Evolutionary conservation across 2,888 invertebrate genomes (phyloP), one percentile per base, ranked within the genome.

Genomic region (Thereva unica): DNA sequence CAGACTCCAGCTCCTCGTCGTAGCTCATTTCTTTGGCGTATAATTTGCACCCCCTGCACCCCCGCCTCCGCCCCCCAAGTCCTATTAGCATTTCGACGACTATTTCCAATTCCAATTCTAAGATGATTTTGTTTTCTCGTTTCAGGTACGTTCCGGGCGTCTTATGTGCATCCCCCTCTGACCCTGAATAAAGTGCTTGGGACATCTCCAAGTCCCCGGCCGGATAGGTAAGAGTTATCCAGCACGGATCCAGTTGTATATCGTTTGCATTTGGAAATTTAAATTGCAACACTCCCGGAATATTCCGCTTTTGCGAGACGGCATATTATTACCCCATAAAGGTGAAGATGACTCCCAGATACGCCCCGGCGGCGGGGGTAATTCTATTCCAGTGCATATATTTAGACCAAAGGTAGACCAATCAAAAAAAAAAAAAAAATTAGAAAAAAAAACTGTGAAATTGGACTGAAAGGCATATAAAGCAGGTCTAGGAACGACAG

Each of bases 101-200:
- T 38, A 41, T 41, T 42, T 47, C 12, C n/a, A 59, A 41, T 59
- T 40, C 57, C 45, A 38, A 37, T 47, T 47, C 23, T 1, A 23
- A 23, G 23, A 23, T 23, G 23, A 47, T 38, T 55, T 8, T 47
- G 37, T 45, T 50, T 59, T 47, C 8, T 59, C 38, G 23, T 59
- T 59, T 8, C 57, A 59, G 57, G 57, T 59, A 59, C 57, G 57
- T 59, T 47, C 5, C 47, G 57, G 38, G 57, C 57, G 45, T 35
- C 57, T 59, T 59, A n/a, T 59, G 47, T 59, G 47, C 41, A 47
- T 44, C 42, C 44, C 42, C 57, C 37, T 59, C 47, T 59, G 57
- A 59, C 57, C 57, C 57, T 59, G 57, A 59, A 59, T 59, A 59
- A 59, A 47, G 47, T 59, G 57, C 38, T 59, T 59, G 57, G 57